Conservation (phyloP, 1,140 invertebrate species). For the Drosophila repletoides region DNA sequence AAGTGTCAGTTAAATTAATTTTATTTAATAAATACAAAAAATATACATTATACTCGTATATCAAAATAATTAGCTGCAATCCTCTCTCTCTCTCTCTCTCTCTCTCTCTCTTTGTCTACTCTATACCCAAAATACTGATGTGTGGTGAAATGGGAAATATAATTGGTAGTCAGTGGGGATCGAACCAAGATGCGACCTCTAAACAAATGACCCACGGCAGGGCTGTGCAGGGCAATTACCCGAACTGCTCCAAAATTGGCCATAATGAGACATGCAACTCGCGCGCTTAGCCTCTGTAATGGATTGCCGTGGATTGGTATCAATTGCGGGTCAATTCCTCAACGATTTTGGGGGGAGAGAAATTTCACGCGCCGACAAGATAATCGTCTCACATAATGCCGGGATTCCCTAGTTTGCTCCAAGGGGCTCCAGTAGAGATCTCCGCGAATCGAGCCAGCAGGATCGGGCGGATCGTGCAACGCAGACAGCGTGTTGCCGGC, state of each 20-base stretch:
- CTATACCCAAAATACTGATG: no score
- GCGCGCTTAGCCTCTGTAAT: slow-evolving; percentile 80
- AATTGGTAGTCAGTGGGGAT: slow-evolving; percentile 51
- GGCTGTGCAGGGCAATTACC: slow-evolving; percentile 50
- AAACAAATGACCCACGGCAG: slow-evolving; percentile 41
- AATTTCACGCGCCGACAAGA: slow-evolving; percentile 79
- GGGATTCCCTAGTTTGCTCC: slow-evolving; percentile 79
- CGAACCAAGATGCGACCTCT: slow-evolving; percentile 26
- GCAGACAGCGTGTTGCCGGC: slow-evolving; percentile 73
- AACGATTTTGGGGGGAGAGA: slow-evolving; percentile 12
- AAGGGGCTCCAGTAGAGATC: slow-evolving; percentile 1
- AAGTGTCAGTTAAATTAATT: slow-evolving; percentile 57
- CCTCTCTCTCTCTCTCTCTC: background rate
- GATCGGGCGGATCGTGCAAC: slow-evolving; percentile 57
- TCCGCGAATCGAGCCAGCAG: background rate
- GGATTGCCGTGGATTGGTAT: slow-evolving; percentile 80
- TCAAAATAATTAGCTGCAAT: background rate
- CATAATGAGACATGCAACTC: slow-evolving; percentile 82
- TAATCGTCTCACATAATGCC: slow-evolving; percentile 67
- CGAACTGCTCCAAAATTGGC: slow-evolving; percentile 74
- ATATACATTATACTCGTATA: background rate
- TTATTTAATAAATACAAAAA: slow-evolving; percentile 48
- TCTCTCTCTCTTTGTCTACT: background rate
- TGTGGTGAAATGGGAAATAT: slow-evolving; percentile 13
- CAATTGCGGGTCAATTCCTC: slow-evolving; percentile 81